Evolutionary conservation across 2,888 invertebrate species (phyloP).

Genomic region (Nymphalis polychloros): DNA sequence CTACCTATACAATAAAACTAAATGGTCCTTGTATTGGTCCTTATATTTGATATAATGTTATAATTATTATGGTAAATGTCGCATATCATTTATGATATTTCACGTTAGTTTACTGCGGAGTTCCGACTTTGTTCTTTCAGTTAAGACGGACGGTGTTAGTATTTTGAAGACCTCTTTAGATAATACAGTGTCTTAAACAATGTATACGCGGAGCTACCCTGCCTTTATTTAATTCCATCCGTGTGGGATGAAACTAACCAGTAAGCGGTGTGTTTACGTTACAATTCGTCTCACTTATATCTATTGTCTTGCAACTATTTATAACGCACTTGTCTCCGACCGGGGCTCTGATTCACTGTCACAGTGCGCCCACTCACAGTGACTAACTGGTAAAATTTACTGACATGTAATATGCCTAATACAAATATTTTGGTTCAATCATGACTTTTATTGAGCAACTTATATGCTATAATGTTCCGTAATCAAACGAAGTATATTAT

Average conservation of each 20-base stretch:
- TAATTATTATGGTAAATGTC: no score
- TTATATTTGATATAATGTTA: no score
- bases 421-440: not conserved
- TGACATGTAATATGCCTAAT: not conserved
- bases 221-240: not conserved
- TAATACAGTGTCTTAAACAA: no score
- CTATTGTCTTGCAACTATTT: constrained; percentile 38
- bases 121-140: no score
- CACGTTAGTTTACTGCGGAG: no score
- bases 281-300: constrained; percentile 19
- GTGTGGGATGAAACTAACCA: not conserved
- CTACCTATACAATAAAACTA: no score
- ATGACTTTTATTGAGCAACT: not conserved
- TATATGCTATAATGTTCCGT: not conserved
- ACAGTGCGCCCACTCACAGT: constrained; percentile 21
- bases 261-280: constrained; percentile 1
- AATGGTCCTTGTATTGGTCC: no score
- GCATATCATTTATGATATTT: no score
- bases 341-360: constrained; percentile 42
- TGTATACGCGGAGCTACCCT: not conserved
- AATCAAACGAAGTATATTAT: no score
- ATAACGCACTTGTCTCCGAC: constrained; percentile 27
- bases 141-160: no score
- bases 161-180: no score
- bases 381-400: constrained; percentile 14